A percentile compares a stretch with the other conserved stretches of the same genome.
phyloP scores from a whole-genome alignment of 64 coral and sea anemone genomes.

The Exaiptasia diaphana region DNA sequence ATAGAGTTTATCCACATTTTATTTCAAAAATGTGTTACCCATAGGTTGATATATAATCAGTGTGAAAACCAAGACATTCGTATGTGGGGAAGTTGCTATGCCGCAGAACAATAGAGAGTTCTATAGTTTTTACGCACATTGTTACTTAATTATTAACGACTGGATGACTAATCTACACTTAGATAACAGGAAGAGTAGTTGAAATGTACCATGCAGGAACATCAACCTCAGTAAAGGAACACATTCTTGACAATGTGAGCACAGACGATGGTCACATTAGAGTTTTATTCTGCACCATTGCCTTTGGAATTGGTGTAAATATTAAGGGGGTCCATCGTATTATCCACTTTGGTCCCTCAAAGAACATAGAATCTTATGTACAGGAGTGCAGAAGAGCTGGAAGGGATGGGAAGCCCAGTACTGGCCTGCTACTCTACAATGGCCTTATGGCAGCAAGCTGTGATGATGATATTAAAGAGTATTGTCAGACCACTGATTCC shows the following conservation, averaged over 20 bases:
- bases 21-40: too few species aligned
- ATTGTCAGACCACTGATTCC: background rate
- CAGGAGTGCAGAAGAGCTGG: constrained; percentile 30
- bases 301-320: constrained; percentile 53
- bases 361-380: constrained; percentile 38
- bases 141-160: too few species aligned
- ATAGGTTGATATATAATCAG: too few species aligned
- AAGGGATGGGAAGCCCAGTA: constrained; percentile 43
- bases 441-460: constrained; percentile 20
- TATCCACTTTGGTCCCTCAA: constrained; percentile 42
- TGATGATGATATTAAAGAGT: constrained; percentile 24
- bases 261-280: constrained; percentile 38
- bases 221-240: constrained; percentile 40
- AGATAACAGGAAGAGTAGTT: constrained; percentile 16
- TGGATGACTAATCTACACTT: too few species aligned
- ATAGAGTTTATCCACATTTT: too few species aligned
- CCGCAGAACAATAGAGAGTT: too few species aligned
- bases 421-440: constrained; percentile 24
- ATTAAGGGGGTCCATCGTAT: constrained; percentile 21
- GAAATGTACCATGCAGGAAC: constrained; percentile 47
- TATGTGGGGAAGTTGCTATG: too few species aligned
- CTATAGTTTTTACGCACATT: too few species aligned
- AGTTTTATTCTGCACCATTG: constrained; percentile 48
- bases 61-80: too few species aligned
- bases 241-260: constrained; percentile 44